These are phyloP conservation scores for Heteromyza rotundicornis DNA, from an alignment of 2,888 invertebrate genomes.

Conservation along the genomic window DNA sequence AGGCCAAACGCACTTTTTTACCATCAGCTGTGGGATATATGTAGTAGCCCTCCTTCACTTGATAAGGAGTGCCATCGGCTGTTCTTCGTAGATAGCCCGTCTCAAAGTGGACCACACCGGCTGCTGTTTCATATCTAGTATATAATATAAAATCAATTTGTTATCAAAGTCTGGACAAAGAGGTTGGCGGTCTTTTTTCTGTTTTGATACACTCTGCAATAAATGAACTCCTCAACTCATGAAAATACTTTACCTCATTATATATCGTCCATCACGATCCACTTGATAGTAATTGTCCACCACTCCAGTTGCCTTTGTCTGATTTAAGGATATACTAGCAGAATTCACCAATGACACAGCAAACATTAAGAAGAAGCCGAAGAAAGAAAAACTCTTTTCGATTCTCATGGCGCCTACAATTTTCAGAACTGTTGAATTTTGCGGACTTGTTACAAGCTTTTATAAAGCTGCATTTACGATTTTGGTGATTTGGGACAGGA, in stretches of 20 bases:
- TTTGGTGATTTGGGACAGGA: too few species aligned
- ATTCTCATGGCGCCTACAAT: background rate
- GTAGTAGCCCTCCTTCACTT: conserved; percentile 24
- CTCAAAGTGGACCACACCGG: conserved; percentile 18
- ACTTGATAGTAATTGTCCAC: conserved; percentile 10
- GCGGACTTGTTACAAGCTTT: too few species aligned
- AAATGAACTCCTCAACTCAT: too few species aligned
- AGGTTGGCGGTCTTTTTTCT: background rate
- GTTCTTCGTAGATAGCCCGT: conserved; percentile 18
- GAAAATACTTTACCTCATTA: conserved; percentile 21
- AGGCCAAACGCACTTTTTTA: conserved; percentile 14
- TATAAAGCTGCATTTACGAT: too few species aligned
- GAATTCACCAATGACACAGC: background rate
- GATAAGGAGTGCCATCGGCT: conserved; percentile 9
- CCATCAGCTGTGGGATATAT: conserved; percentile 22
- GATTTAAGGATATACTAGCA: background rate
- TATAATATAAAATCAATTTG: background rate
- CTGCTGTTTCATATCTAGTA: conserved; percentile 13
- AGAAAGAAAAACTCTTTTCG: background rate
- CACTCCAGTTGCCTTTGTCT: background rate
- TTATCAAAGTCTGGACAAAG: background rate
- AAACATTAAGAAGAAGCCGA: background rate
- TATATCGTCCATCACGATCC: conserved; percentile 18
- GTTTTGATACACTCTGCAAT: too few species aligned
- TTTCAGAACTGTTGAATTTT: too few species aligned